These are phyloP conservation scores for Drosophila ananassae DNA, from an alignment of 1,140 invertebrate genomes.

Conservation along the genomic window DNA sequence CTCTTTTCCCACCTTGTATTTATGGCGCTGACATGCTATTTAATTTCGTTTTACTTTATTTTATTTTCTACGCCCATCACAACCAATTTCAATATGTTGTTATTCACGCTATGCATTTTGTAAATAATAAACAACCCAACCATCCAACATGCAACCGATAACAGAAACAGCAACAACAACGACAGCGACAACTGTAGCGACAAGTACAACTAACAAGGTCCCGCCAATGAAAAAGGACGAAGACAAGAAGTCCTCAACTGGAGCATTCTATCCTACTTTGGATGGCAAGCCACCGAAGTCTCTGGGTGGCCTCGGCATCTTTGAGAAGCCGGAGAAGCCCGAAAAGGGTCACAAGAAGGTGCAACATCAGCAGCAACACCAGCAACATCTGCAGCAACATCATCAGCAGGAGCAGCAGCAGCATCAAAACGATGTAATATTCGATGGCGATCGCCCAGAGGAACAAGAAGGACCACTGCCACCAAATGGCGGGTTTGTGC, in stretches of 20 bases:
- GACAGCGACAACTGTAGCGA: constrained; percentile 63
- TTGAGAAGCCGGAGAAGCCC: constrained; percentile 64
- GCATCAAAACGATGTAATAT: constrained; percentile 80
- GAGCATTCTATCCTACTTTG: constrained; percentile 80
- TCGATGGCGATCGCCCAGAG: constrained; percentile 73
- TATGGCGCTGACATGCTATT: constrained; percentile 58
- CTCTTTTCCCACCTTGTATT: constrained; percentile 18
- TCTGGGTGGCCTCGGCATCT: constrained; percentile 38
- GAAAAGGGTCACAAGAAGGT: constrained; percentile 70
- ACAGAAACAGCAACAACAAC: constrained; percentile 59
- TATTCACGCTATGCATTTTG: constrained; percentile 78
- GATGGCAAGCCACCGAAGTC: constrained; percentile 81
- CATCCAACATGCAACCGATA: constrained; percentile 61
- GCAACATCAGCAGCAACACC: constrained; percentile 52
- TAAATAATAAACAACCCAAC: constrained; percentile 72
- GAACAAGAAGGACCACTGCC: constrained; percentile 67
- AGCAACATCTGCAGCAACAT: constrained; percentile 30
- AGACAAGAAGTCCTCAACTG: constrained; percentile 57
- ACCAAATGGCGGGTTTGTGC: constrained; percentile 60
- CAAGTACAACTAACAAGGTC: constrained; percentile 42
- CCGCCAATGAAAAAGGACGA: constrained; percentile 45
- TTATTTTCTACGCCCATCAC: constrained; percentile 64
- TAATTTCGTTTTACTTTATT: constrained; percentile 57
- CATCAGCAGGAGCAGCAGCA: constrained; percentile 56
- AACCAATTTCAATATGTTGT: constrained; percentile 49